Percentiles rank a stretch among this genome's conserved stretches.
phyloP scores from a whole-genome alignment of 2,888 invertebrate species.

The Diabrotica balteata region DNA sequence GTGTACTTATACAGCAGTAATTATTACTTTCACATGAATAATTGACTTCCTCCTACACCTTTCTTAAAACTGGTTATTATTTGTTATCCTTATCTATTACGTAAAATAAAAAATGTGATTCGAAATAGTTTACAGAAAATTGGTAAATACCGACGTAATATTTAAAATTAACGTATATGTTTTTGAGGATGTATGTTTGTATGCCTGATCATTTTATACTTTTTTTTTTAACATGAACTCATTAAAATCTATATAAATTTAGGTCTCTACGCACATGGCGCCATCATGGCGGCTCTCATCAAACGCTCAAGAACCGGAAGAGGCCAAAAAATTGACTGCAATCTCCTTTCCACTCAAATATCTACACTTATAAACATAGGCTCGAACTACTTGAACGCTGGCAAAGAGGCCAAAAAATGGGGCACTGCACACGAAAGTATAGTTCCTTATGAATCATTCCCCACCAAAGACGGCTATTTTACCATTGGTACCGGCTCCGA shows the following conservation, averaged over 20 bases:
- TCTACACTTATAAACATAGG: constrained; percentile 88
- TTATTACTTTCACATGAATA: no score
- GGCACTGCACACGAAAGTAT: constrained; percentile 96
- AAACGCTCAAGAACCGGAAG: constrained; percentile 77
- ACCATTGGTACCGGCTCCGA: constrained; percentile 91
- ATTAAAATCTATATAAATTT: constrained; percentile 17
- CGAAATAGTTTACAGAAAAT: no score
- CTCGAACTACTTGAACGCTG: constrained; percentile 88
- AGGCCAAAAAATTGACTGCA: constrained; percentile 93
- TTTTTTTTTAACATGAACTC: no score
- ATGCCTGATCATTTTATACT: no score
- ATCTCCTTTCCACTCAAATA: constrained; percentile 92
- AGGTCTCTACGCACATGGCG: constrained; percentile 90
- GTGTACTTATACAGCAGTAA: no score
- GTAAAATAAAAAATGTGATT: no score
- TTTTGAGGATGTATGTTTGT: no score
- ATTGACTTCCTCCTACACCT: no score
- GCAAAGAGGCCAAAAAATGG: constrained; percentile 77
- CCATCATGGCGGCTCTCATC: constrained; percentile 89
- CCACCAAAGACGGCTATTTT: constrained; percentile 81
- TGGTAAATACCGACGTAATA: no score
- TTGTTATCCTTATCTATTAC: no score
- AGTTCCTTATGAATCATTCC: constrained; percentile 93
- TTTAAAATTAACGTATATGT: no score
- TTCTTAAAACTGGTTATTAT: no score